Percentiles rank a stretch among this genome's conserved stretches.
Conservation (phyloP, 2,888 invertebrate species). For the Acleris sparsana region DNA sequence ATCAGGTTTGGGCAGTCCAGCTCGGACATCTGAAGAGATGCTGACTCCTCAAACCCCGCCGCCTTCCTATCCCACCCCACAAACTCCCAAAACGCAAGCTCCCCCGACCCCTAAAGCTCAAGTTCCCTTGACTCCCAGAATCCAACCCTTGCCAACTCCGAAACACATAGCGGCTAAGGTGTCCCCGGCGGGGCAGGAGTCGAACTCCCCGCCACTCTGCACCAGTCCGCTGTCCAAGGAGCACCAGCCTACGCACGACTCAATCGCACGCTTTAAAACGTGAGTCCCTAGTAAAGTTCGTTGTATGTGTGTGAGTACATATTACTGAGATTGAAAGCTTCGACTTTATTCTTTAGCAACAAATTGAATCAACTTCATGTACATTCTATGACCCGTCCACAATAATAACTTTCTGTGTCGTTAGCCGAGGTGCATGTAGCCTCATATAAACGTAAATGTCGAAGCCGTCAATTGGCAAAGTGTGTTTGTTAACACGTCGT, state of each 20-base stretch:
- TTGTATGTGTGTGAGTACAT: slow-evolving; percentile 40
- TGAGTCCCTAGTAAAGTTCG: slow-evolving; percentile 52
- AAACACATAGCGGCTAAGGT: slow-evolving; percentile 44
- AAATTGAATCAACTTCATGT: slow-evolving; percentile 28
- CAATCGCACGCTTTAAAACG: slow-evolving; percentile 78
- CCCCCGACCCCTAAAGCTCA: slow-evolving; percentile 45
- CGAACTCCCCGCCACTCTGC: slow-evolving; percentile 72
- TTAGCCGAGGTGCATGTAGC: background rate
- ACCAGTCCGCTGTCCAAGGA: slow-evolving; percentile 71
- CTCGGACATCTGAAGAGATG: slow-evolving; percentile 70
- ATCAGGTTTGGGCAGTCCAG: slow-evolving; percentile 75
- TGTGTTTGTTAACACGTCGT: slow-evolving; percentile 21
- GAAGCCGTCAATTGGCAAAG: slow-evolving; percentile 23
- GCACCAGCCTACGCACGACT: slow-evolving; percentile 67
- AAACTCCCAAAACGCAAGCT: slow-evolving; percentile 46
- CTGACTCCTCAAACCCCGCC: slow-evolving; percentile 71
- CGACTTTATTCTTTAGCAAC: slow-evolving; percentile 15
- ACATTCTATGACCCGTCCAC: background rate
- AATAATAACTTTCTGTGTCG: slow-evolving; percentile 12
- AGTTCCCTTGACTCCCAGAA: slow-evolving; percentile 38
- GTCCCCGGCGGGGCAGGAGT: slow-evolving; percentile 50
- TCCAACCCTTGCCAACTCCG: slow-evolving; percentile 23
- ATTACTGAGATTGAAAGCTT: slow-evolving; percentile 23
- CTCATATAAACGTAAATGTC: slow-evolving; percentile 34
- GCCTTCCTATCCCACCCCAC: slow-evolving; percentile 48